Base-by-base conservation (phyloP, 2,797 vertebrate species). In the Sarcoramphus papa region DNA sequence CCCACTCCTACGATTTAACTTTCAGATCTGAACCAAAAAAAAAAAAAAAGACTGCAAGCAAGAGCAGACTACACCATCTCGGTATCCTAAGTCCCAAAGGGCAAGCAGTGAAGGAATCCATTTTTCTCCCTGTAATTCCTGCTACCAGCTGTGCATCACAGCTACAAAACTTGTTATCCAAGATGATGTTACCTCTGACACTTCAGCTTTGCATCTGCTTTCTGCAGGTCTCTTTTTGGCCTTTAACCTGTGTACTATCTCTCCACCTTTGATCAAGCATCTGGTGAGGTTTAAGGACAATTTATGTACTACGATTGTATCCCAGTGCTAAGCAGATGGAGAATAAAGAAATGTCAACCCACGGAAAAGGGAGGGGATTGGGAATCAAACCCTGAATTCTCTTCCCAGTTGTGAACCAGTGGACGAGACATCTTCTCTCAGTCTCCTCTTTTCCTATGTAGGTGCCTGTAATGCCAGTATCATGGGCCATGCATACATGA, bases 401-500 rank as follows among this genome's bases (percentile, higher is more conserved):
- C 60, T 7, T 51, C 64, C 67, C 56, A 11, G 13, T 2, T n/a
- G 12, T 6, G 76, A 86, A 12, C 12, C 40, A 41, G 65, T 1
- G 21, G 28, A 40, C 5, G 27, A 47, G 54, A 10, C 11, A 24
- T 1, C 45, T 57, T 53, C 21, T 23, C 33, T 25, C 64, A 9
- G 31, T 6, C 69, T 54, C 57, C 43, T 30, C 22, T 73, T 54
- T 64, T 20, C 25, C 35, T n/a, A 0, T 3, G 11, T 18, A 35
- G 30, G 23, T 28, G 24, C 14, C 48, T 27, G 2, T 4, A 41
- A 17, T 3, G 12, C 72, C 64, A 20, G 40, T 8, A 15, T 3
- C 50, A 12, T 1, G 1, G 10, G 60, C 17, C 35, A 6, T 1
- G 18, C 7, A 7, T 2, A 13, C 23, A 0, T 0, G 40, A 18